Evolutionary conservation across 2,113 vertebrate genomes (phyloP), one percentile per base, ranked within the genome.

Genomic region (Pseudonaja textilis): DNA sequence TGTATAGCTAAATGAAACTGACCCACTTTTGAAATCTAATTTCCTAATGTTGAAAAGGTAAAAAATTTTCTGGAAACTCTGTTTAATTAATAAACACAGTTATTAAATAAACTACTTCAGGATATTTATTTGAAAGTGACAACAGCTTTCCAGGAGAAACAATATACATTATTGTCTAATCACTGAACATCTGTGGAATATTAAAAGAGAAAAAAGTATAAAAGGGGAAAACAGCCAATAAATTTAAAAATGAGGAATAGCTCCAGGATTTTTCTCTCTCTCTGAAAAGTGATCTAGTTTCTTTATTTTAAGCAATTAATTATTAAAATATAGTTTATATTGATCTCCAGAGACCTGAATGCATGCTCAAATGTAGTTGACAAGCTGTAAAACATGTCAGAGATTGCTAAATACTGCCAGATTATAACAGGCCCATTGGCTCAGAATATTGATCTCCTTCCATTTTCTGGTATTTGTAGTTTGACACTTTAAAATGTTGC

Each of bases 1-100:
- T 86, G 74, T 93, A 96, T 95, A 87, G 18, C 59, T 81, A 93
- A 95, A 93, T 54, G 61, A 92, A 91, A 87, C 42, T 93, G 93
- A 86, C 3, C 0, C 59, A 93, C 52, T 95, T 94, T 93, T 93
- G 94, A 95, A 96, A 96, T 93, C 92, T 92, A 96, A 97, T 93
- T 93, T 92, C 47, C 59, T 90, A 16, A 94, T 92, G 95, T 94
- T 93, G 85, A 45, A 74, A 26, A 20, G 89, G 96, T 88, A 87
- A 94, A 87, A 93, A 59, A 94, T 92, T 94, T 94, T 94, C 92
- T 39, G 89, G 93, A 95, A 96, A 91, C n/a, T 91, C 93, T 95
- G 56, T 45, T 0, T 94, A 95, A 96, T 95, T 94, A 95, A 96
- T 95, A 96, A 95, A 93, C 92, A 85, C 23, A 89, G 85, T 81